Evolutionary conservation across 2,113 vertebrate species (phyloP), one percentile per base, ranked within the genome.

Genomic region (Bambusicola thoracicus): DNA sequence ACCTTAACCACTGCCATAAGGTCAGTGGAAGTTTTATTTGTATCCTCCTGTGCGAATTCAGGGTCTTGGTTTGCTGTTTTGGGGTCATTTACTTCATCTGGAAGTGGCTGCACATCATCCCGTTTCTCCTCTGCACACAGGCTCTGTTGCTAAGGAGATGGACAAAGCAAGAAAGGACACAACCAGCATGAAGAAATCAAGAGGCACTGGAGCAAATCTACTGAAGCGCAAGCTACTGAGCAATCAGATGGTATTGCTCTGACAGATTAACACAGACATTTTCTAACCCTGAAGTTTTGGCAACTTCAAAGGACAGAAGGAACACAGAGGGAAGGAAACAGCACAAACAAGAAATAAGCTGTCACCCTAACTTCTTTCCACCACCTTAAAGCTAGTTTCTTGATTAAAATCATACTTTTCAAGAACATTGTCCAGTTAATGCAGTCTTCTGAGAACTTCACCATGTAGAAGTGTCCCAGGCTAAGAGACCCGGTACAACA

Each of bases 101-200:
- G 63, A 81, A 78, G 22, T 6, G 96, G 90, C 85, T 41, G 84
- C 13, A 59, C 89, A 76, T 92, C 90, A 77, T 91, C 89, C 94
- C 75, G 53, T 13, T 1, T 38, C 84, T 94, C 94, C 67, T 82
- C 10, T 77, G 48, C 25, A 75, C 93, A 46, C 76, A 92, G 93
- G 30, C 89, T 73, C 73, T 32, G 80, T 7, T 67, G 77, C 95
- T 95, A 73, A 14, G 67, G 72, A 81, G 58, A 68, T 6, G 11
- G 70, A 68, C 25, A 87, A 89, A 89, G 15, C 19, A 73, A 90
- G 44, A 77, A 13, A 72, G 10, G 41, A 34, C 10, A 32, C 32
- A 75, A 32, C 25, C 19, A 30, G 27, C 1, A 8, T 11, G 17
- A 69, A 75, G 43, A 58, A 86, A 72, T 59, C 18, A 66, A 69